A percentile compares a stretch with the other conserved stretches of the same genome.
Evolutionary conservation across 2,888 invertebrate species (phyloP).

Genomic region (Ophioninae sp.): DNA sequence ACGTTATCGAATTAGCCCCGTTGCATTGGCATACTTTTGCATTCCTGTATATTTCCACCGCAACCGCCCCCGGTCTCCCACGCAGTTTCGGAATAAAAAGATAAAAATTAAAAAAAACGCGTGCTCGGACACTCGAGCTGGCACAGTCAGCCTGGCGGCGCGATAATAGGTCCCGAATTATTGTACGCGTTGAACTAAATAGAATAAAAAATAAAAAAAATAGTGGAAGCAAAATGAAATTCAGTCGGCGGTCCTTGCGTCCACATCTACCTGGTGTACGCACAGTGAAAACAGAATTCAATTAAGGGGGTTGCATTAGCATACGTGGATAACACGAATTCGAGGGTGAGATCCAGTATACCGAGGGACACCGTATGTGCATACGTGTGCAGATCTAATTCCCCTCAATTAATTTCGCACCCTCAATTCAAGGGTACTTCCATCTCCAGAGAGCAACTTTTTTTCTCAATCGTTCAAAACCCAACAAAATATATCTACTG

Average conservation of each 20-base stretch:
- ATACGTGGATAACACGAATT: background rate
- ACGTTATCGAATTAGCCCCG: conserved; percentile 75
- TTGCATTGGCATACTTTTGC: conserved; percentile 43
- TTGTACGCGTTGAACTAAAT: conserved; percentile 51
- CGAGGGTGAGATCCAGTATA: too few relatives aligned
- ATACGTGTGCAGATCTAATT: too few relatives aligned
- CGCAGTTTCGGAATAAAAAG: too few relatives aligned
- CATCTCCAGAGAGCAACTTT: background rate
- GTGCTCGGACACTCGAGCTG: conserved; percentile 11
- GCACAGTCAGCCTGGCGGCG: background rate
- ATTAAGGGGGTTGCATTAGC: conserved; percentile 21
- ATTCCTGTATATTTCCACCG: conserved; percentile 10
- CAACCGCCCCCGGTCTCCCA: background rate
- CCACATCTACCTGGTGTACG: conserved; percentile 4
- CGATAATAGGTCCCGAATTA: conserved; percentile 32
- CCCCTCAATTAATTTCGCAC: too few relatives aligned
- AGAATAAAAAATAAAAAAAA: conserved; percentile 63
- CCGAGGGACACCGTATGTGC: too few relatives aligned
- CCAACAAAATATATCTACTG: background rate
- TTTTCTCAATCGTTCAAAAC: background rate
- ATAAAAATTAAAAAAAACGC: conserved; percentile 37
- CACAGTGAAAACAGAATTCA: conserved; percentile 17
- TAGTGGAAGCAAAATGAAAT: background rate
- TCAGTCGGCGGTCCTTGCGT: conserved; percentile 8
- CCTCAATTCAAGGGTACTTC: too few relatives aligned